Evolutionary conservation across 1,140 invertebrate genomes (phyloP).

Genomic region (Drosophila jambulina): DNA sequence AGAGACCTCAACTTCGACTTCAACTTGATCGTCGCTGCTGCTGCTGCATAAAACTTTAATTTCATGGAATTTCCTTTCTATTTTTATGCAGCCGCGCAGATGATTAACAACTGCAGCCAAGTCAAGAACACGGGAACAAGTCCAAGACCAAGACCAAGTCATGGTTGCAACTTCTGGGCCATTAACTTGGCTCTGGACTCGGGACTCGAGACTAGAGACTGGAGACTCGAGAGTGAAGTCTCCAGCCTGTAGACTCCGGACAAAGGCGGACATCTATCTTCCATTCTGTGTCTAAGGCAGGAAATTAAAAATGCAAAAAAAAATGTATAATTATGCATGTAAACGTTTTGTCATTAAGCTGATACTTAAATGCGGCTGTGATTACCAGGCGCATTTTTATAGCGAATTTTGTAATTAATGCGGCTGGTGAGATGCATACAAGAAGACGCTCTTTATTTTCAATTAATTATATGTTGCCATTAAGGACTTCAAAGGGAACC

Average conservation of each 20-base stretch:
- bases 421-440: not conserved
- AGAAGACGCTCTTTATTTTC: not conserved
- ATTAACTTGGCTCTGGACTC: slow-evolving; percentile 44
- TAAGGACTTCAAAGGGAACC: slow-evolving; percentile 13
- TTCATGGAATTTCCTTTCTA: slow-evolving; percentile 80
- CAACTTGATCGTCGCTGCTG: slow-evolving; percentile 41
- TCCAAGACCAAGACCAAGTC: slow-evolving; percentile 47
- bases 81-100: slow-evolving; percentile 68
- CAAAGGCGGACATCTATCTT: slow-evolving; percentile 20
- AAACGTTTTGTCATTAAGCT: slow-evolving; percentile 75
- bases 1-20: slow-evolving; percentile 42
- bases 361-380: slow-evolving; percentile 59
- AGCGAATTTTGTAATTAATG: slow-evolving; percentile 25
- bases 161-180: slow-evolving; percentile 45
- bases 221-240: not conserved
- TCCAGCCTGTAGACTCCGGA: slow-evolving; percentile 13
- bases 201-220: slow-evolving; percentile 2
- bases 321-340: slow-evolving; percentile 68
- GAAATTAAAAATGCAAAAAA: slow-evolving; percentile 68
- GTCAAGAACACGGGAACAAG: slow-evolving; percentile 48
- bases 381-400: slow-evolving; percentile 58
- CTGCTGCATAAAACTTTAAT: slow-evolving; percentile 68
- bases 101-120: slow-evolving; percentile 58
- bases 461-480: slow-evolving; percentile 7
- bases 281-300: slow-evolving; percentile 46